Evolutionary conservation across 2,113 vertebrate genomes (phyloP), one percentile per base, ranked within the genome.

Genomic region (Eurystomus gularis): DNA sequence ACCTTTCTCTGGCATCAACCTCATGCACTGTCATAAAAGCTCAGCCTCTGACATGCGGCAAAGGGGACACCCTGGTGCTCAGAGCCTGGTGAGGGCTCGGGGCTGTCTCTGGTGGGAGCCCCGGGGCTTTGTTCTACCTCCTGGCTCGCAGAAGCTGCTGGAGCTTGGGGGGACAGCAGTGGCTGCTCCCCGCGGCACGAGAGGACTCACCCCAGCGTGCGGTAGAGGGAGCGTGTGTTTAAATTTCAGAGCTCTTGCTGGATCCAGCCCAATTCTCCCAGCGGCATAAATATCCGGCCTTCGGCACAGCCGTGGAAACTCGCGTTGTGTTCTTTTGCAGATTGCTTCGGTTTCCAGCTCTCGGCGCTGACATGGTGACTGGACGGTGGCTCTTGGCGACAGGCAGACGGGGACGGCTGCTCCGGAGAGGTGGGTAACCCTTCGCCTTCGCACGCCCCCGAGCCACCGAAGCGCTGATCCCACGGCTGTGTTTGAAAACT

Each of bases 391-490:
- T 91, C 8, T 62, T 19, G 7, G 71, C 26, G 17, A 7, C 94
- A 10, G n/a, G 96, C 95, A 68, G 95, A 97, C 94, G 62, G 96
- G 70, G 82, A 97, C 91, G 86, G 88, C 90, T 54, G 89, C 93
- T 91, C 86, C 42, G 6, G 85, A 97, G 96, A 98, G 97, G 98
- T 98, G 98, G 97, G 98, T 98, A 98, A 98, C 90, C 26, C 70
- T 82, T 71, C 66, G 46, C 20, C 84, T 64, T 60, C 17, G 16
- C n/a, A n/a, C n/a, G n/a, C n/a, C n/a, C n/a, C n/a, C n/a, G n/a
- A n/a, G n/a, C 46, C 79, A 4, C 10, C 19, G 35, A 25, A 33
- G 46, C 51, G 6, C 48, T 48, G 3, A 6, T 13, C 35, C 33
- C 26, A 4, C 0, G 0, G 10, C 2, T 14, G 26, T 11, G 31